These are phyloP conservation scores for Himalopsyche kuldschensis DNA, from an alignment of 2,888 invertebrate genomes.

Conservation along the genomic window DNA sequence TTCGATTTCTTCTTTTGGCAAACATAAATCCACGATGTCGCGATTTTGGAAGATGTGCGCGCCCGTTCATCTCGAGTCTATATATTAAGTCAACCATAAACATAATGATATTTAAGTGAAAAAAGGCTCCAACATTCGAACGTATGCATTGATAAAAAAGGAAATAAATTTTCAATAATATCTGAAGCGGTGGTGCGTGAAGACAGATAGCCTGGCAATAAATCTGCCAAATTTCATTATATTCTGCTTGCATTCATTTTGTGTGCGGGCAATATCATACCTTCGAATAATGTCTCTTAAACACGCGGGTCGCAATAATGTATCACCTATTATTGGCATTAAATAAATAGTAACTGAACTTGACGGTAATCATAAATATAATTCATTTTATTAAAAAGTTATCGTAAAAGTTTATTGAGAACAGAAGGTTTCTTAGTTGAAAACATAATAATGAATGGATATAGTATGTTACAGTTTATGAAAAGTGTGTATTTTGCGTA, in stretches of 20 bases:
- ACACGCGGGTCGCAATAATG: not conserved
- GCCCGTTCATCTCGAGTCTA: constrained; percentile 8
- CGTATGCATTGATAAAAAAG: constrained; percentile 13
- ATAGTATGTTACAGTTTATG: too few relatives aligned
- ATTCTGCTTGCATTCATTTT: not conserved
- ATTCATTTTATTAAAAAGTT: too few relatives aligned
- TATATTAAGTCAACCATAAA: constrained; percentile 25
- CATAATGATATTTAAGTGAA: constrained; percentile 36
- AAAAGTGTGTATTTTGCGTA: too few relatives aligned
- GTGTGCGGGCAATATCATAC: not conserved
- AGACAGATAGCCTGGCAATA: constrained; percentile 39
- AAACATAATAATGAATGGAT: too few relatives aligned
- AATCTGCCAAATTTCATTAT: constrained; percentile 40
- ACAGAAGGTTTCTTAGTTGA: too few relatives aligned
- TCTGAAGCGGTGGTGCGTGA: constrained; percentile 30
- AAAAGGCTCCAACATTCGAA: constrained; percentile 14
- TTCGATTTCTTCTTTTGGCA: not conserved
- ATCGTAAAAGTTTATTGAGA: too few relatives aligned
- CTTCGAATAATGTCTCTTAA: not conserved
- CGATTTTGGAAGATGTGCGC: not conserved
- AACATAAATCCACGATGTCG: constrained; percentile 14
- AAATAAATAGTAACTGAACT: too few relatives aligned
- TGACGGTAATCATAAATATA: too few relatives aligned
- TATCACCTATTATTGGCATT: too few relatives aligned
- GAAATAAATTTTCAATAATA: constrained; percentile 37